These are phyloP conservation scores for Hippolais icterina DNA, from an alignment of 2,113 vertebrate genomes.

Conservation along the genomic window DNA sequence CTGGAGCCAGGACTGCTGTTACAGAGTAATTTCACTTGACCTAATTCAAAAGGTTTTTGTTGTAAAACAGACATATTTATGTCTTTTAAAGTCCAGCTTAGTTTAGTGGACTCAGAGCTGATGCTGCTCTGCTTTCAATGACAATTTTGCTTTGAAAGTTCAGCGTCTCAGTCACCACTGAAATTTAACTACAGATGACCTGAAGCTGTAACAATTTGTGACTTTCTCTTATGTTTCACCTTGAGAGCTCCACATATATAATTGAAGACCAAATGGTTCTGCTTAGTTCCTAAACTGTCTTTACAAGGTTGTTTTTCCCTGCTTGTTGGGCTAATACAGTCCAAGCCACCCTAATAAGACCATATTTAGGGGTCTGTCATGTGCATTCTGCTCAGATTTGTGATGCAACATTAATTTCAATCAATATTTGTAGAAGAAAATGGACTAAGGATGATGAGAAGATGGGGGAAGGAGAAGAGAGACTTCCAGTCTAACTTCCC, in stretches of 20 bases:
- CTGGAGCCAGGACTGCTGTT: background rate
- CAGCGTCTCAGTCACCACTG: background rate
- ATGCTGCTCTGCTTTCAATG: background rate
- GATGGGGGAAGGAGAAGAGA: background rate
- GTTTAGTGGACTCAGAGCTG: background rate
- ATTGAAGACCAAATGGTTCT: background rate
- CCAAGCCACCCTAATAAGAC: background rate
- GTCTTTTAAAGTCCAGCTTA: background rate
- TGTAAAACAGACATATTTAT: background rate
- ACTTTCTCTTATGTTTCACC: background rate
- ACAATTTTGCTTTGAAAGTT: background rate
- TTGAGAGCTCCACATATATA: background rate
- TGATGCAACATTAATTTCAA: background rate
- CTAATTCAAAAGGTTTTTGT: background rate
- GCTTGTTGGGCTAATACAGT: background rate
- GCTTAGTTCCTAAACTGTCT: background rate
- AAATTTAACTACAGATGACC: background rate
- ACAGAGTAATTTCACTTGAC: background rate
- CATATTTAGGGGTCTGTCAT: background rate
- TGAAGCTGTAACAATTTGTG: background rate
- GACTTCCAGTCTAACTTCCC: background rate
- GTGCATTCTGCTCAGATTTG: background rate
- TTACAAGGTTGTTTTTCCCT: background rate
- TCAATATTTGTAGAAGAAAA: background rate
- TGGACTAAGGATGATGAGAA: background rate